Evolutionary conservation across 2,888 invertebrate species (phyloP), one percentile per base, ranked within the genome.

Genomic region (Allolobophora icterica): DNA sequence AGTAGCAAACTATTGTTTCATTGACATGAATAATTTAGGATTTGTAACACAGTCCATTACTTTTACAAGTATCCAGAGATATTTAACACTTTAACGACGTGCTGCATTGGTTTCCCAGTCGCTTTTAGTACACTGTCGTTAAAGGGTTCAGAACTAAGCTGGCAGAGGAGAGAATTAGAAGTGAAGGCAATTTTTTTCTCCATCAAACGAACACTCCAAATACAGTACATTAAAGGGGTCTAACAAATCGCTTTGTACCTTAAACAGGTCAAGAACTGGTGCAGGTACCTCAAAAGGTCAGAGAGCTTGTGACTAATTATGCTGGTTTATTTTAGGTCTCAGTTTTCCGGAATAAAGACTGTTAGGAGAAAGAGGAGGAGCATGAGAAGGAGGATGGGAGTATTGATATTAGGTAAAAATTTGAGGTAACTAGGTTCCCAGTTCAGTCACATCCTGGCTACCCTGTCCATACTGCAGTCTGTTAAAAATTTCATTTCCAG

Each of bases 401-500:
- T 71, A 71, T 71, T 71, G 30, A 71, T 71, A 71, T n/a, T n/a
- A n/a, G 71, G 71, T 30, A 52, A 30, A 71, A 71, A 71, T n/a
- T 30, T n/a, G 71, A 71, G 71, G 71, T 71, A 71, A 71, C 71
- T 71, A 30, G 30, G 71, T 71, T 71, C 71, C 11, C 30, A 71
- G 71, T n/a, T n/a, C 71, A 71, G 71, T 71, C n/a, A 71, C 71
- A 71, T 71, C 71, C 71, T 30, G 71, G 71, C n/a, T n/a, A 71
- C 71, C 71, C 30, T 71, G n/a, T n/a, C 71, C 71, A 71, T 0
- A 52, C 52, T 52, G 13, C n/a, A n/a, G 71, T 71, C 71, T 71
- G 71, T n/a, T 71, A 71, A 71, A 71, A 71, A 71, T 71, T 71
- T 30, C n/a, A 71, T 71, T 71, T 71, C 71, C 71, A 71, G 30